A percentile compares a stretch with the other conserved stretches of the same genome.
Conservation (phyloP, 1,140 invertebrate species). For the Ips typographus region DNA sequence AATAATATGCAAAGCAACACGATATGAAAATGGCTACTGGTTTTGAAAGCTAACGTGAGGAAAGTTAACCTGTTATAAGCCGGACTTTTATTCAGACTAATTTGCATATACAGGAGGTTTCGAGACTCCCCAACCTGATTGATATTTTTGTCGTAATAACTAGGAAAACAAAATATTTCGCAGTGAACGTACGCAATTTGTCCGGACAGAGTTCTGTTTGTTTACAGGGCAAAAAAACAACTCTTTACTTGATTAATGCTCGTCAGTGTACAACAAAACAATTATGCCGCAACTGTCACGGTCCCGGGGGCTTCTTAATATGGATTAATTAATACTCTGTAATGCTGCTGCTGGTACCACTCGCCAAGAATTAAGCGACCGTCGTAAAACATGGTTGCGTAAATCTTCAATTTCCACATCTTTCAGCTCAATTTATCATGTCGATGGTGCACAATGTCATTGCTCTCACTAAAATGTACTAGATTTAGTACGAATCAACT, state of each 20-base stretch:
- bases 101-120: constrained; percentile 8
- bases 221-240: constrained; percentile 17
- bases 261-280: constrained; percentile 24
- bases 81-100: constrained; percentile 18
- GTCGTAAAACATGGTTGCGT: constrained; percentile 5
- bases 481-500: no score
- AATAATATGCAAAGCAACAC: constrained; percentile 33
- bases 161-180: not conserved
- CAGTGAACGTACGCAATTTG: constrained; percentile 5
- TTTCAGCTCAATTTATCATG: no score
- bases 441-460: no score
- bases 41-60: constrained; percentile 29
- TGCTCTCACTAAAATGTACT: no score
- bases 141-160: no score
- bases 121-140: not conserved
- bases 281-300: constrained; percentile 30
- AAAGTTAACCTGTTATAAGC: constrained; percentile 31
- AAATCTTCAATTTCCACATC: no score
- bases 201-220: constrained; percentile 19
- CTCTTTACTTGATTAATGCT: constrained; percentile 31
- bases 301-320: constrained; percentile 27
- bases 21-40: constrained; percentile 33
- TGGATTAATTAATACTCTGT: constrained; percentile 32
- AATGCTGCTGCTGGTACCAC: constrained; percentile 11
- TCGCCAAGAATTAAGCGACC: constrained; percentile 29